Evolutionary conservation across 2,888 invertebrate genomes (phyloP).

Genomic region (Brenthis daphne): DNA sequence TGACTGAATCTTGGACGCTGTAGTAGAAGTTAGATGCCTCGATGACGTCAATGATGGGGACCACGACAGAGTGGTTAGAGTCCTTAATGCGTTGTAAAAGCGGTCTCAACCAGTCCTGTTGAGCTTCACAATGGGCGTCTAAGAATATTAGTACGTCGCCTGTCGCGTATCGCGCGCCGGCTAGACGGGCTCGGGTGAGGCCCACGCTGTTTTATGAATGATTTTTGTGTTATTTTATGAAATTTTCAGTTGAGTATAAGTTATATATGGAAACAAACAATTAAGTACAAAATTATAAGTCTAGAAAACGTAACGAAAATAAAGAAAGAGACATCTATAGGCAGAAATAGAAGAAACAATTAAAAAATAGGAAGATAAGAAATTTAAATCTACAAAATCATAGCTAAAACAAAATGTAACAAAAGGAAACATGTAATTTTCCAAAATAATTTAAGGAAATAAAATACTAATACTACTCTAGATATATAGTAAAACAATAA

Average conservation of each 20-base stretch:
- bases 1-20: conserved; percentile 80
- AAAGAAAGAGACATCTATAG: no score
- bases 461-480: no score
- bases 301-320: no score
- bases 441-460: no score
- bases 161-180: conserved; percentile 91
- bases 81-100: conserved; percentile 92
- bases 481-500: no score
- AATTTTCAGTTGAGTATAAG: not conserved
- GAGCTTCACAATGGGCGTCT: conserved; percentile 95
- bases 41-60: conserved; percentile 98
- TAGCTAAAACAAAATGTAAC: no score
- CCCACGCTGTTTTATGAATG: conserved; percentile 88
- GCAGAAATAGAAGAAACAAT: no score
- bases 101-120: conserved; percentile 93
- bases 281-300: not conserved
- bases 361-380: no score
- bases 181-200: conserved; percentile 91
- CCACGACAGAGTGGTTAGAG: conserved; percentile 89
- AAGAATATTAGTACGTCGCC: conserved; percentile 93
- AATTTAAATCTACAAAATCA: no score
- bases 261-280: not conserved
- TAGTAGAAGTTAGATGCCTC: conserved; percentile 90
- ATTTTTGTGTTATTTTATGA: conserved; percentile 10
- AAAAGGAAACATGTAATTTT: no score